These are phyloP conservation scores for Bos javanicus DNA, from an alignment of 2,113 vertebrate genomes.

Conservation along the genomic window DNA sequence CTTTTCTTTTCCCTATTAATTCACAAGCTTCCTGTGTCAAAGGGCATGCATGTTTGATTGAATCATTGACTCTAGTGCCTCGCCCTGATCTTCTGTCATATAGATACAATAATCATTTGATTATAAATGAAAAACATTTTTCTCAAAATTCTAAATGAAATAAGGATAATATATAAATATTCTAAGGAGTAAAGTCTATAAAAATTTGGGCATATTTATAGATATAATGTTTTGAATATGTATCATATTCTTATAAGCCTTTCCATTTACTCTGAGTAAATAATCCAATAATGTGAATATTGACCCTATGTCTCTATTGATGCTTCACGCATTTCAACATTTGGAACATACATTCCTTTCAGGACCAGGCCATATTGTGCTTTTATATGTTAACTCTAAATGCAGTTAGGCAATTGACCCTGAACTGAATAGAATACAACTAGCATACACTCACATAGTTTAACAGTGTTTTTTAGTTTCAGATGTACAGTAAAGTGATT, in stretches of 20 bases:
- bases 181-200: neutral
- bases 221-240: neutral
- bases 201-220: neutral
- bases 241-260: neutral
- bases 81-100: neutral
- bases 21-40: neutral
- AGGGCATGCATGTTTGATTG: neutral
- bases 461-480: neutral
- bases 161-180: neutral
- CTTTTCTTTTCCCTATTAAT: neutral
- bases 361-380: neutral
- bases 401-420: neutral
- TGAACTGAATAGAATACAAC: neutral
- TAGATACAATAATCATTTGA: neutral
- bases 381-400: neutral
- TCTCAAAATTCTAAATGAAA: neutral
- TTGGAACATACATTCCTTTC: neutral
- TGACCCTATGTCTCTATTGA: neutral
- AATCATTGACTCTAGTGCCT: neutral
- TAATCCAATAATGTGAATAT: neutral
- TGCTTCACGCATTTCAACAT: neutral
- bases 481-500: neutral
- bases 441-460: neutral
- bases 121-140: neutral
- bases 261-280: neutral